A percentile compares a stretch with the other conserved stretches of the same genome.
Conservation (phyloP, 2,797 vertebrate genomes). For the Gambusia yucatana region DNA sequence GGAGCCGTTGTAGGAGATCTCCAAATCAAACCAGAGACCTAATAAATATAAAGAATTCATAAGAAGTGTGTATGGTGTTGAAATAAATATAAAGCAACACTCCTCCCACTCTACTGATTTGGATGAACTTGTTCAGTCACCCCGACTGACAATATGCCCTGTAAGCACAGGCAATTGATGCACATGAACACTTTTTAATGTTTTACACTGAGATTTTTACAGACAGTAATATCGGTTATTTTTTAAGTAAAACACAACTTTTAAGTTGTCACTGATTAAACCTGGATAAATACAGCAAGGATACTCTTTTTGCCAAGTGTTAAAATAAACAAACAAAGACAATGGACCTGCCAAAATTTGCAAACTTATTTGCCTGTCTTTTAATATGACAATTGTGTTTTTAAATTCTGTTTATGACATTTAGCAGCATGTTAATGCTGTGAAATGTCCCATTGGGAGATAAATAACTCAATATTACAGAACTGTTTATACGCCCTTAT, state of each 20-base stretch:
- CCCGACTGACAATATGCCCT: not conserved
- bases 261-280: not conserved
- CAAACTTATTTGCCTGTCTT: not conserved
- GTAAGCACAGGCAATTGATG: not conserved
- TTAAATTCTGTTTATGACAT: not conserved
- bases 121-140: not conserved
- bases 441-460: too few relatives aligned
- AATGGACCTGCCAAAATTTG: not conserved
- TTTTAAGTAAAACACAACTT: too few relatives aligned
- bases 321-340: not conserved
- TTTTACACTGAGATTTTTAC: too few relatives aligned
- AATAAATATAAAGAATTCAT: constrained; percentile 7
- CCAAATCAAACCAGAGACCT: constrained; percentile 97
- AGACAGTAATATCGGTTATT: not conserved
- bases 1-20: constrained; percentile 94
- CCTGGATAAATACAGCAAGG: not conserved
- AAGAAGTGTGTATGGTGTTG: not conserved
- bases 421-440: too few relatives aligned
- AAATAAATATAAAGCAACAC: not conserved
- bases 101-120: not conserved
- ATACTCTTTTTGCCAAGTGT: not conserved
- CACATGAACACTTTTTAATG: not conserved
- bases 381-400: not conserved
- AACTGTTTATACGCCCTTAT: too few relatives aligned
- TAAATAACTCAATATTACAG: too few relatives aligned